A percentile compares a stretch with the other conserved stretches of the same genome.
Conservation (phyloP, 2,113 vertebrate species). For the Toxostoma redivivum region DNA sequence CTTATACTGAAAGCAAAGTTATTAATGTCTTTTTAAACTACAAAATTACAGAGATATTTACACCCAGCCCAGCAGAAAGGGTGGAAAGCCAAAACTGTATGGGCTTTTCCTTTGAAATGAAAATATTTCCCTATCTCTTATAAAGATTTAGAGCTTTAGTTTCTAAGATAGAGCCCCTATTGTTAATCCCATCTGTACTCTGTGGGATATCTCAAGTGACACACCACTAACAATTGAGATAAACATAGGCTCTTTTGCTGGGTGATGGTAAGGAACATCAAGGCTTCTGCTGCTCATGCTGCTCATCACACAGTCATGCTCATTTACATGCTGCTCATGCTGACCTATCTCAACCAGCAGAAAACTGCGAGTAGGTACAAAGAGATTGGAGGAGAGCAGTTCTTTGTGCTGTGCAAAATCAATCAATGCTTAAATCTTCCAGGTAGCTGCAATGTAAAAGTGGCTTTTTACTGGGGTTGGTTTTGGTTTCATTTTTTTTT, state of each 20-base stretch:
- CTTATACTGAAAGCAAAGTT: not conserved
- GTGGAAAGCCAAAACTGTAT: not conserved
- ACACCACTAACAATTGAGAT: not conserved
- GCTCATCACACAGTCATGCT: not conserved
- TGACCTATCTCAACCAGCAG: not conserved
- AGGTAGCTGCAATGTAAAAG: not conserved
- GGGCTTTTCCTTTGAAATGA: not conserved
- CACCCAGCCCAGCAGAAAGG: not conserved
- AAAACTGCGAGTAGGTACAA: not conserved
- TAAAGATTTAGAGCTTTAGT: not conserved
- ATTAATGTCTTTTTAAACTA: not conserved
- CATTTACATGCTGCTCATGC: not conserved
- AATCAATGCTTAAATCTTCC: not conserved
- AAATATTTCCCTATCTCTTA: slow-evolving; percentile 8
- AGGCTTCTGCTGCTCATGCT: not conserved
- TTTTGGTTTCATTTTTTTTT: too few relatives aligned
- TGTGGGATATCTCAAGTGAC: slow-evolving; percentile 19
- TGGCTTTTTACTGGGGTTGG: not conserved
- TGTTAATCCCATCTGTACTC: slow-evolving; percentile 42
- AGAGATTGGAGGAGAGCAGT: not conserved
- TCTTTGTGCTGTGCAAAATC: not conserved
- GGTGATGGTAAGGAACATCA: not conserved
- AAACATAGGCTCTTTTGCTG: slow-evolving; percentile 32
- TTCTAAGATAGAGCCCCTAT: slow-evolving; percentile 10
- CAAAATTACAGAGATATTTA: not conserved